Base-by-base conservation (phyloP, 2,113 vertebrate genomes). In the Pelmatolapia mariae region DNA sequence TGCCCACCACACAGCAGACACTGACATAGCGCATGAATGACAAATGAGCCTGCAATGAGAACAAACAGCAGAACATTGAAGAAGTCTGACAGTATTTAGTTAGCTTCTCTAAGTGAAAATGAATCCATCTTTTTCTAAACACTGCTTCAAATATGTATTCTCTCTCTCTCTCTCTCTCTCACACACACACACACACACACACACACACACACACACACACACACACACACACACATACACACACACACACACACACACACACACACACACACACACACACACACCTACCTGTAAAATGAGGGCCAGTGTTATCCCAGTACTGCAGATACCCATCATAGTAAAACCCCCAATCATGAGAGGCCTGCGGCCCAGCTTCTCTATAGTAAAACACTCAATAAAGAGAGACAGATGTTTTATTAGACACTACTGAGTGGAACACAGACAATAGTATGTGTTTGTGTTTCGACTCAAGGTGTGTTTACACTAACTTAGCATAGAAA, bases 341-440 rank as follows among this genome's bases (percentile, higher is more conserved):
- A 98, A 98, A 0, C 98, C 98, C 0, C 95, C 95, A 50, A 98
- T 97, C 91, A 98, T 94, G 29, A 98, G 96, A 5, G 97, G 97
- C 80, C 97, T 96, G 66, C 98, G 94, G 40, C 98, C 98, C 90
- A 98, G 81, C 90, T 95, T 97, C 94, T 98, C 98, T 1, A 98
- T 98, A 43, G 97, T 97, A 76, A 98, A 97, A 89, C 98, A 98
- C 98, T 98, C 87, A 22, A 78, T 6, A 6, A 84, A 18, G 83
- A 84, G 7, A 87, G 10, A 83, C 36, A 85, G 36, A 52, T 8
- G 5, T 61, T 4, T 40, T 5, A 22, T 81, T 22, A 86, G 24
- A 38, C 16, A 56, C 5, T 12, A 2, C 78, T 45, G 29, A 26
- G 18, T 53, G 3, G 29, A 11, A 26, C 9, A 68, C 6, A 66